These are phyloP conservation scores for Laticauda laticaudata DNA, from an alignment of 2,113 vertebrate species.

Conservation along the genomic window DNA sequence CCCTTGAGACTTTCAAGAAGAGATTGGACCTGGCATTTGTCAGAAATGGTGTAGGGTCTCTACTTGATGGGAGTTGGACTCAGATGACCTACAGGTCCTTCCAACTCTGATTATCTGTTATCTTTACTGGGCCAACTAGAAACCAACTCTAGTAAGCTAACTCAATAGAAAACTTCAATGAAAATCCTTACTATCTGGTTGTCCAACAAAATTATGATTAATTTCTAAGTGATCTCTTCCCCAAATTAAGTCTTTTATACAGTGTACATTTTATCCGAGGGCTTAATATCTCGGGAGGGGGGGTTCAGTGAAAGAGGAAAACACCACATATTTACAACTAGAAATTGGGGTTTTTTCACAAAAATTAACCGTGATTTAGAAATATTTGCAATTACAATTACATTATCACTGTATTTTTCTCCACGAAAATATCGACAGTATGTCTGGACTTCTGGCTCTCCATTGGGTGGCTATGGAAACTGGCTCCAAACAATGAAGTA, in stretches of 20 bases:
- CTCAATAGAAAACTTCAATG: neutral
- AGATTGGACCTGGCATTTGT: no score
- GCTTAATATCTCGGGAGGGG: neutral
- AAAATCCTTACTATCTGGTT: no score
- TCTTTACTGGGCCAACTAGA: neutral
- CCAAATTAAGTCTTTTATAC: neutral
- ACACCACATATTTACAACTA: neutral
- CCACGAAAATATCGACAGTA: no score
- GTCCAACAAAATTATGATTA: neutral
- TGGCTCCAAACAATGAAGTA: no score
- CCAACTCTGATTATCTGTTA: no score
- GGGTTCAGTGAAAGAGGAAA: neutral
- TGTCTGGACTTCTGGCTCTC: no score
- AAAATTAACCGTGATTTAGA: neutral
- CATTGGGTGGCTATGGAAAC: no score
- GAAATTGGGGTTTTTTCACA: neutral
- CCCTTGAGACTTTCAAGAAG: no score
- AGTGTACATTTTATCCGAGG: neutral
- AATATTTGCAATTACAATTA: neutral
- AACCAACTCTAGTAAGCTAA: neutral
- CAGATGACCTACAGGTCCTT: no score
- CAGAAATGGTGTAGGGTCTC: no score
- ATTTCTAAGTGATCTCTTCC: conserved; percentile 30
- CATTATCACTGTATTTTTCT: no score
- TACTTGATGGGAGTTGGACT: no score